Evolutionary conservation across 1,140 invertebrate species (phyloP), one percentile per base, ranked within the genome.

Genomic region (Drosophila virilis): DNA sequence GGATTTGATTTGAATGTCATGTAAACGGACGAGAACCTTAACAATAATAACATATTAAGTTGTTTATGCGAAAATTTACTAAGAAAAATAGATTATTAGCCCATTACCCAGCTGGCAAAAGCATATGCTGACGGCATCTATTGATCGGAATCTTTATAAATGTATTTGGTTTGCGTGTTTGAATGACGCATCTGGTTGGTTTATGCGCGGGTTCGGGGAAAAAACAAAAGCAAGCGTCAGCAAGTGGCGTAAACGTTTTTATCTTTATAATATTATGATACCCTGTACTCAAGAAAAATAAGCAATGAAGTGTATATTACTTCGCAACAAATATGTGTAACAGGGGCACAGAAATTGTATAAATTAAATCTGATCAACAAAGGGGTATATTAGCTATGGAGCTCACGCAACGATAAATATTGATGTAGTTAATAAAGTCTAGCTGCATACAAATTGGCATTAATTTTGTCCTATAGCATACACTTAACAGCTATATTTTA

Each of bases 31-130:
- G 46, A 52, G 58, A 58, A 62, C 10, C 32, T 51, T 37, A 70
- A 68, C 57, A 78, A 74, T 43, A 61, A 46, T n/a, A 64, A 60
- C 50, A 67, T 73, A 74, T 74, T 62, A 57, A 59, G 61, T 70
- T 86, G 83, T 86, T 88, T 88, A 74, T 88, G 83, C 66, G 79
- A 88, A 89, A 73, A 61, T 54, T 28, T 28, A 28, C 22, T 5
- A 28, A 5, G 22, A 28, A 28, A 28, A 28, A 28, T 5, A 4
- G 22, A 28, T 28, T 5, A 28, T 28, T 28, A 54, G 10, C 10
- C 15, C 37, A n/a, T 55, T 12, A 17, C 15, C 33, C 10, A 67
- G 33, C n/a, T 2, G 9, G 35, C 42, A 22, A 51, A 66, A 52
- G 38, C 40, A 22, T 45, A 46, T 35, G 46, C 62, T 73, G 46